Evolutionary conservation across 2,797 vertebrate genomes (phyloP), one percentile per base, ranked within the genome.

Genomic region (Cuculus canorus): DNA sequence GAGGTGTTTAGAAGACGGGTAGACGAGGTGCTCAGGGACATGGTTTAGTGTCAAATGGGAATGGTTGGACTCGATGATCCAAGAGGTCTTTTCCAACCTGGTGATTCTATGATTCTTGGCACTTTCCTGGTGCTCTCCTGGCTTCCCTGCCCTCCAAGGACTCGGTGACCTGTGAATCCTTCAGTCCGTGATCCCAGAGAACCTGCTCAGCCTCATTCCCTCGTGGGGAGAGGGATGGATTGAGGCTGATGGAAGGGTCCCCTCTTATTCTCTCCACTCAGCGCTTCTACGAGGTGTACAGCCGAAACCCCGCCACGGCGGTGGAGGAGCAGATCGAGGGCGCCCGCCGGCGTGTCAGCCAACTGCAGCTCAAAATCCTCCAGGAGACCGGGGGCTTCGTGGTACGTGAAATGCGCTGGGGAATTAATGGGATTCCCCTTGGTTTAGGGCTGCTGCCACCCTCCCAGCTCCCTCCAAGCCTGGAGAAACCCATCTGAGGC

Each of bases 251-350:
- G n/a, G n/a, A n/a, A 71, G 2, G 2, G 0, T 43, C 15, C 14
- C 5, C 33, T 33, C 27, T n/a, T 25, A 13, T 3, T 30, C 43
- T 41, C 61, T 39, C 17, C 9, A 9, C 41, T 17, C 98, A 99
- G 99, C 98, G 95, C 47, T 90, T 99, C 91, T 97, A 97, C 91
- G 98, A 99, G 90, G 98, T 98, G 28, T 98, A 94, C 91, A 97
- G 94, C 92, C 98, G 97, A 79, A 99, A 98, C 86, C 99, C 99
- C 0, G 98, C 97, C 39, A 86, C 97, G 1, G 97, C 90, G 0
- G 96, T 99, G 69, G 98, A 98, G 94, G 99, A 99, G 96, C 98
- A 98, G 80, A 99, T 99, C 0, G 98, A 99, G 93, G 98, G 99
- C 3, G 98, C 99, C 8, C 98, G 98, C 81, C 98, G 98, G 64